Percentiles rank a stretch among this genome's conserved stretches.
Conservation (phyloP, 2,113 vertebrate species). For the Oreochromis spilurus region DNA sequence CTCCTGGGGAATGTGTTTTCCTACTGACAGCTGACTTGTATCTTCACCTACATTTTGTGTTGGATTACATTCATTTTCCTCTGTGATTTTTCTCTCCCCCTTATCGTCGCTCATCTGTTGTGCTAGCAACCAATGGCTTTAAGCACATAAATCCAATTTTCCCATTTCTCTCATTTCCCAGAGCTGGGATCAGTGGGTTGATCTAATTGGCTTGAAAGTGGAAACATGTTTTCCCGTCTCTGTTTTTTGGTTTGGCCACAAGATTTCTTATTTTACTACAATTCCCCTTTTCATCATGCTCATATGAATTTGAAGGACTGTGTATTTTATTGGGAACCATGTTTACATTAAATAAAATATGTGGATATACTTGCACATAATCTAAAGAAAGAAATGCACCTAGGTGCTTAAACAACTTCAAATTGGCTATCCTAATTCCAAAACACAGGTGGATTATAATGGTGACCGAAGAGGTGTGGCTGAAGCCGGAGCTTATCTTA, state of each 20-base stretch:
- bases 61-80: constrained; percentile 24
- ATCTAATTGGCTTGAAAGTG: constrained; percentile 16
- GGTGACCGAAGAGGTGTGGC: background rate
- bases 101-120: constrained; percentile 15
- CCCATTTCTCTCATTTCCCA: background rate
- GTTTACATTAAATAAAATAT: background rate
- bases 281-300: constrained; percentile 12
- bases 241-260: background rate
- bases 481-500: background rate
- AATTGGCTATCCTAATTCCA: background rate
- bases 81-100: background rate
- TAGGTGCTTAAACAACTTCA: background rate
- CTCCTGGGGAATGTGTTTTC: constrained; percentile 37
- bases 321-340: accelerated
- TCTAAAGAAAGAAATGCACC: background rate
- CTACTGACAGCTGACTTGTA: constrained; percentile 47
- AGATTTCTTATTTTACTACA: background rate
- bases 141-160: constrained; percentile 1
- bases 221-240: background rate
- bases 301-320: background rate
- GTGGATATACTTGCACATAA: accelerated
- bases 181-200: background rate
- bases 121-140: background rate
- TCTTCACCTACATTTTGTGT: constrained; percentile 28
- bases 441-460: background rate